Base-by-base conservation (phyloP, 2,113 vertebrate genomes). In the Caretta caretta region DNA sequence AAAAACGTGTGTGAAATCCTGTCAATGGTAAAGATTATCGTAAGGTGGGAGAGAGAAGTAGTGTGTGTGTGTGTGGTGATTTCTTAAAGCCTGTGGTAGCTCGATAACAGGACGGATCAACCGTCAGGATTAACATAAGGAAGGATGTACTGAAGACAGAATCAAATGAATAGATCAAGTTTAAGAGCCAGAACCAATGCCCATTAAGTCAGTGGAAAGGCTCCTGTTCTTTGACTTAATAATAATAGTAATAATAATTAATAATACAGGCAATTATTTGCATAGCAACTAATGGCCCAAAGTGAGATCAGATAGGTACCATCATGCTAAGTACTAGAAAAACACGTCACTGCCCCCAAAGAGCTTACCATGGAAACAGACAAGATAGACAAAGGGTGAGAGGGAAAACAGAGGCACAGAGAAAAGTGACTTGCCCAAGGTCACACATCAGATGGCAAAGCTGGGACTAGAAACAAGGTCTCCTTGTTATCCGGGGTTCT, bases 1-100 rank as follows among this genome's bases (percentile, higher is more conserved):
- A 97, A 97, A 97, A 95, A 86, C 90, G 86, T 93, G 48, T 91
- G 90, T 94, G 93, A 96, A 97, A 96, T 93, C 93, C 86, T 69
- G 46, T 94, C 56, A 89, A 4, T 86, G 54, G 59, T 80, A 54
- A 72, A 88, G 83, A 57, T 94, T 90, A 57, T 79, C 84, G 51
- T 54, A 82, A 96, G n/a, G 79, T 97, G 94, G 49, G 38, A 91
- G 88, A 95, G 14, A 49, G 86, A 95, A 83, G 10, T 38, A 49
- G 62, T 82, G 87, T 35, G 87, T 9, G 53, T 16, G 54, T 54
- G n/a, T 86, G 31, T 92, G 91, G 92, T 92, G 88, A 54, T 93
- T 96, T 90, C 87, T 94, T 95, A 91, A 91, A 89, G 95, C 10
- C 46, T 65, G 86, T 91, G 89, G 49, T 92, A 97, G 69, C 14